Evolutionary conservation across 2,113 vertebrate genomes (phyloP).

Genomic region (Semicossyphus pulcher): DNA sequence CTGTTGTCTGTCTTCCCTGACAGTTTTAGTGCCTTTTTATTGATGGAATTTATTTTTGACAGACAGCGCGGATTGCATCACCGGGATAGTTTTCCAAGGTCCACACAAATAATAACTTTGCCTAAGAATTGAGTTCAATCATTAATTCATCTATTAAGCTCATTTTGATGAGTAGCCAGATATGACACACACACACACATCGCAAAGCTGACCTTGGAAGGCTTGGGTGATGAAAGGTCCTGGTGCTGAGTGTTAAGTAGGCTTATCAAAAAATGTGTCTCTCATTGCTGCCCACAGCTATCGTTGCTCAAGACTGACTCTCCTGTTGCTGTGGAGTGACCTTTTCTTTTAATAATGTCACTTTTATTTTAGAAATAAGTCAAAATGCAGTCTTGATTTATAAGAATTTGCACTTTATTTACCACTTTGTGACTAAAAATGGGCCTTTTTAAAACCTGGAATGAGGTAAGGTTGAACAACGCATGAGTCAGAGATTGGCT

Average conservation of each 20-base stretch:
- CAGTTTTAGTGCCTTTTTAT: constrained; percentile 36
- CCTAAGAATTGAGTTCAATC: constrained; percentile 16
- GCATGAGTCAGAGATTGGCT: too few relatives aligned
- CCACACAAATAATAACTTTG: constrained; percentile 3
- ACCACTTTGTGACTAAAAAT: too few relatives aligned
- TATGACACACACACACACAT: neutral
- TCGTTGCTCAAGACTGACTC: too few relatives aligned
- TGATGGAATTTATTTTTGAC: constrained; percentile 44
- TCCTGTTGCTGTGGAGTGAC: too few relatives aligned
- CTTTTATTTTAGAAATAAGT: too few relatives aligned
- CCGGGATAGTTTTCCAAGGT: constrained; percentile 7
- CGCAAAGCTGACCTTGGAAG: constrained; percentile 3
- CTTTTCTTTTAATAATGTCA: too few relatives aligned
- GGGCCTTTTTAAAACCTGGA: too few relatives aligned
- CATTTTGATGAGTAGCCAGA: neutral
- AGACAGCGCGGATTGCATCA: constrained; percentile 6
- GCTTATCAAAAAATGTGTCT: neutral
- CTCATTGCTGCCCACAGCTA: too few relatives aligned
- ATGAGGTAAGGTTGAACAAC: too few relatives aligned
- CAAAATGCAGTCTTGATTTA: too few relatives aligned
- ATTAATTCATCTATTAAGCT: neutral
- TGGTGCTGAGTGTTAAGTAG: neutral
- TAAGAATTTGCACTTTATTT: too few relatives aligned
- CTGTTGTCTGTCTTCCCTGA: constrained; percentile 38
- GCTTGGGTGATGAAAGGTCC: neutral